These are phyloP conservation scores for Plecturocebus donacophilus DNA, from an alignment of 2,113 vertebrate genomes.

Conservation along the genomic window DNA sequence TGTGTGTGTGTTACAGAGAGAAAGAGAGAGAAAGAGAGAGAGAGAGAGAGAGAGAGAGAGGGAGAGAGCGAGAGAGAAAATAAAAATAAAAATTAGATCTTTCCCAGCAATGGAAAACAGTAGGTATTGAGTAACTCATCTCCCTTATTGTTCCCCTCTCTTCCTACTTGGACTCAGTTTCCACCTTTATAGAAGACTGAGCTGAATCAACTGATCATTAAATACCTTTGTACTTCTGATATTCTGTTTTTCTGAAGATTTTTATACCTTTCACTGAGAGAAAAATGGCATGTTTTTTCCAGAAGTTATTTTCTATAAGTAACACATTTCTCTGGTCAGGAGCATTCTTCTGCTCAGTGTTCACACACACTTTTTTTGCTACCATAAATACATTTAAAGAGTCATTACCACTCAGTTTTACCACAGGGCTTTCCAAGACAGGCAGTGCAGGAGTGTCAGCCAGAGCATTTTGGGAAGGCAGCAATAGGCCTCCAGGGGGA, in stretches of 20 bases:
- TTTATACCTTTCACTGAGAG: neutral
- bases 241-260: slow-evolving; percentile 7
- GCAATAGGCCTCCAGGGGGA: neutral
- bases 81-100: neutral
- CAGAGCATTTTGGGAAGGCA: neutral
- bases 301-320: slow-evolving; percentile 13
- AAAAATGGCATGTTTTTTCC: neutral
- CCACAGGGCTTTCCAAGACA: neutral
- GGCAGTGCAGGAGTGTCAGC: neutral
- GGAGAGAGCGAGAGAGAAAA: neutral
- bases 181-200: neutral
- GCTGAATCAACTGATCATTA: neutral
- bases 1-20: too few relatives aligned
- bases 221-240: neutral
- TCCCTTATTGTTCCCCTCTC: neutral
- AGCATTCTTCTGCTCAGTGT: neutral
- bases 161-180: neutral
- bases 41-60: neutral
- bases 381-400: slow-evolving; percentile 37
- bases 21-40: neutral
- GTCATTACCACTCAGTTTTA: neutral
- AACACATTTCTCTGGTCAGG: slow-evolving; percentile 6
- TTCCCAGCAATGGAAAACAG: neutral
- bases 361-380: neutral
- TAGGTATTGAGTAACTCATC: neutral